phyloP scores from a whole-genome alignment of 1,140 invertebrate species.

The Orussus abietinus region DNA sequence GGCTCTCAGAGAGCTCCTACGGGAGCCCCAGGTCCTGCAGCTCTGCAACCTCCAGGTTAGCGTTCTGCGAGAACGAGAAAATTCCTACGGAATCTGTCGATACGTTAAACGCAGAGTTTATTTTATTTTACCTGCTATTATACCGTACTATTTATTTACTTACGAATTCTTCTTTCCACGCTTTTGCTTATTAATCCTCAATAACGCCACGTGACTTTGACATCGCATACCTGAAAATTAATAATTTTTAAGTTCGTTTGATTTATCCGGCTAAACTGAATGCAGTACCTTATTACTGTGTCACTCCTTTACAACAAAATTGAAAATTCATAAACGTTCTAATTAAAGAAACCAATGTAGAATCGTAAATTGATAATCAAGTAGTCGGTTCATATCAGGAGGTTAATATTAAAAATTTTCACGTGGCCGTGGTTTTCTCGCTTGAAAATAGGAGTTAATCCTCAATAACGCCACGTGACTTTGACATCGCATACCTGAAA shows the following conservation, averaged over 20 bases:
- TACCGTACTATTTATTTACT: slow-evolving; percentile 11
- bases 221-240: too few species aligned
- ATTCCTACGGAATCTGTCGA: slow-evolving; percentile 3
- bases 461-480: slow-evolving; percentile 20
- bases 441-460: slow-evolving; percentile 27
- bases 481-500: slow-evolving; percentile 14
- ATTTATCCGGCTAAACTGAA: too few species aligned
- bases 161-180: slow-evolving; percentile 19
- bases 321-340: too few species aligned
- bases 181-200: slow-evolving; percentile 18
- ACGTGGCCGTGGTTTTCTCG: slow-evolving; percentile 28
- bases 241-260: too few species aligned
- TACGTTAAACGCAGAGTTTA: slow-evolving; percentile 1
- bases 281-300: too few species aligned
- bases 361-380: too few species aligned
- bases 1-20: too few species aligned
- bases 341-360: too few species aligned
- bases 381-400: too few species aligned
- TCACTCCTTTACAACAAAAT: too few species aligned
- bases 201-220: slow-evolving; percentile 16
- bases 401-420: too few species aligned
- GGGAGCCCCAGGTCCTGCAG: slow-evolving; percentile 18
- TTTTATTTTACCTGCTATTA: slow-evolving; percentile 1
- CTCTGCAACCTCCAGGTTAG: slow-evolving; percentile 32
- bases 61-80: too few species aligned